A percentile compares a stretch with the other conserved stretches of the same genome.
Conservation (phyloP, 2,797 vertebrate species). For the Anolis apletophallus region DNA sequence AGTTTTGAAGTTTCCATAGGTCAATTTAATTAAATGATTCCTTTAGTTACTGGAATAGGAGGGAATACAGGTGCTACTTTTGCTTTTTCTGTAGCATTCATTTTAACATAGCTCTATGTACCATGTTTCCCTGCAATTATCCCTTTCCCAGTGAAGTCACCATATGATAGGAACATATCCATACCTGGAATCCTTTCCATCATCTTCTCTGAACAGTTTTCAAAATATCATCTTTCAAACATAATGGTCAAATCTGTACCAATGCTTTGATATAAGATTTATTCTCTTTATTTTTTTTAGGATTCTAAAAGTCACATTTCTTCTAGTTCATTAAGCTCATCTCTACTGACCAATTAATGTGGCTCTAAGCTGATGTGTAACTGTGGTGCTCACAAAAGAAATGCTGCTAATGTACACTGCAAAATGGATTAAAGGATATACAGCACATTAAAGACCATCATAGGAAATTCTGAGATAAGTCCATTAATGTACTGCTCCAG, state of each 20-base stretch:
- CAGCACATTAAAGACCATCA: no score
- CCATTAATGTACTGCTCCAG: no score
- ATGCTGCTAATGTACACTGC: no score
- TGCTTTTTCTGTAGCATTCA: not conserved
- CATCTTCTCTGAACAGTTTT: not conserved
- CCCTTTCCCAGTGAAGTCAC: not conserved
- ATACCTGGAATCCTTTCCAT: not conserved
- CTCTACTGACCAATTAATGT: no score
- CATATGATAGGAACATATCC: not conserved
- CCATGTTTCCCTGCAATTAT: not conserved
- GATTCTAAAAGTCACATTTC: not conserved
- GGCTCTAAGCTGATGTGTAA: no score
- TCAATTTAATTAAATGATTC: constrained; percentile 20
- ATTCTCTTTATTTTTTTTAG: not conserved
- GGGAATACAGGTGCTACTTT: not conserved
- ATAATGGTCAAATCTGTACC: not conserved
- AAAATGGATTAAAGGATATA: no score
- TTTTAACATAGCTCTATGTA: not conserved
- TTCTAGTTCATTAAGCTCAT: not conserved
- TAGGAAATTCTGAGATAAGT: no score
- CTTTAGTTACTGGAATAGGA: not conserved
- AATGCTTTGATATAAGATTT: not conserved
- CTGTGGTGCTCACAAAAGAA: no score
- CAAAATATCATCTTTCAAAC: not conserved
- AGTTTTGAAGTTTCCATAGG: constrained; percentile 14